Evolutionary conservation across 2,113 vertebrate genomes (phyloP).

Genomic region (Tetrax tetrax): DNA sequence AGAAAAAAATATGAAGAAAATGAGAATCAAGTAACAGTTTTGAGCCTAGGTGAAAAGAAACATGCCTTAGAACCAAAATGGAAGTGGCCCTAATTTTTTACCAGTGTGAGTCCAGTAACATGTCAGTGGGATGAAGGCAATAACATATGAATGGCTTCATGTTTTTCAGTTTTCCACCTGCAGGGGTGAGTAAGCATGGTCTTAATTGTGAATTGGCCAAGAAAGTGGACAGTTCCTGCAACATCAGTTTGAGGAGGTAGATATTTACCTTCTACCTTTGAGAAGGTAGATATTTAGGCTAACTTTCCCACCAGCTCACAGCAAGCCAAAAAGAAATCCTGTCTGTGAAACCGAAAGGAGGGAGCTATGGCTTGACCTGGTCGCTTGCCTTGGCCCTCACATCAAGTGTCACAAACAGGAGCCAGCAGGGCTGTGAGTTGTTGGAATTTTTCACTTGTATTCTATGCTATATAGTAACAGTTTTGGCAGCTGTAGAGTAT

Average conservation of each 20-base stretch:
- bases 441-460: background rate
- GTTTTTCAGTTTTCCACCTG: background rate
- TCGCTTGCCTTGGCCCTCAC: background rate
- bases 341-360: background rate
- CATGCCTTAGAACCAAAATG: background rate
- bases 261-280: background rate
- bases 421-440: background rate
- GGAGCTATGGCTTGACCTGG: background rate
- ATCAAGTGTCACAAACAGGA: background rate
- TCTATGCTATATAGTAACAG: background rate
- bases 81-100: background rate
- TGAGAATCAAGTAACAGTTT: background rate
- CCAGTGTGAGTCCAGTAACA: background rate
- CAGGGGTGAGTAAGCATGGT: background rate
- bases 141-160: background rate
- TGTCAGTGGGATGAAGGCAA: background rate
- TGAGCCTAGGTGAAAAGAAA: background rate
- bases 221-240: background rate
- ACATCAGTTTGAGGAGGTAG: background rate
- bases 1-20: background rate
- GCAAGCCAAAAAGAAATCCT: background rate
- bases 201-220: background rate
- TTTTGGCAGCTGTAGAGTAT: background rate
- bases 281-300: background rate
- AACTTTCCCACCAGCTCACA: background rate